Conservation (phyloP, 1,140 invertebrate species). For the Plectrocnemia conspersa region DNA sequence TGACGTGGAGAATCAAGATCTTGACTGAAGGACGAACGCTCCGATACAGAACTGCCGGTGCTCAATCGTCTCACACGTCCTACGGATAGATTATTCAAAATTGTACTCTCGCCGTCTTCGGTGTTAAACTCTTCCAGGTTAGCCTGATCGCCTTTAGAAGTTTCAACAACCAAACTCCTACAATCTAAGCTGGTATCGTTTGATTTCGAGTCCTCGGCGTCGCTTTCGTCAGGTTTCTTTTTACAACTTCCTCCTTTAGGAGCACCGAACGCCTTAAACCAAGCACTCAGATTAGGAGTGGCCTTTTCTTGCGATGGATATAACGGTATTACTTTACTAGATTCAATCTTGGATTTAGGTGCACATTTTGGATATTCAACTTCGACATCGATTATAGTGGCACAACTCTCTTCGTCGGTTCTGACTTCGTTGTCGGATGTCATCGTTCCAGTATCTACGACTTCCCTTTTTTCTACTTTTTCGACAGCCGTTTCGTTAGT, state of each 20-base stretch:
- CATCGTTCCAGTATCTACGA: slow-evolving; percentile 32
- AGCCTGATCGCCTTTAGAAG: slow-evolving; percentile 40
- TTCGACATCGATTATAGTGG: slow-evolving; percentile 35
- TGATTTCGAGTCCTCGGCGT: slow-evolving; percentile 39
- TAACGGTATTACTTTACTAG: slow-evolving; percentile 36
- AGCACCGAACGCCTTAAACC: slow-evolving; percentile 85
- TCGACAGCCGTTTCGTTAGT: slow-evolving; percentile 38
- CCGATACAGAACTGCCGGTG: slow-evolving; percentile 68
- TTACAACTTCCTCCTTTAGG: slow-evolving; percentile 54
- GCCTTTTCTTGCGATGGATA: slow-evolving; percentile 58
- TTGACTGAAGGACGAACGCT: slow-evolving; percentile 69
- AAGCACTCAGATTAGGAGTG: slow-evolving; percentile 81
- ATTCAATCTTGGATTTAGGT: slow-evolving; percentile 43
- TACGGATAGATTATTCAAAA: slow-evolving; percentile 39
- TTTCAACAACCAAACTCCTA: slow-evolving; percentile 39
- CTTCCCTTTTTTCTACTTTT: slow-evolving; percentile 29
- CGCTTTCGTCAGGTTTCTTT: slow-evolving; percentile 46
- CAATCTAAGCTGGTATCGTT: slow-evolving; percentile 38
- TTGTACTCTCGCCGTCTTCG: slow-evolving; percentile 49
- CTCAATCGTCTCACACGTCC: slow-evolving; percentile 60
- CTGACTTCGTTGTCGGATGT: slow-evolving; percentile 35
- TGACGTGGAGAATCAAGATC: slow-evolving; percentile 66
- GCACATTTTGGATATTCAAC: too few species aligned
- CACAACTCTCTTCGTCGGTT: slow-evolving; percentile 12
- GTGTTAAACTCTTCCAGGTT: slow-evolving; percentile 41